A percentile compares a stretch with the other conserved stretches of the same genome.
Evolutionary conservation across 2,888 invertebrate genomes (phyloP).

Genomic region (Mythimna albipuncta): DNA sequence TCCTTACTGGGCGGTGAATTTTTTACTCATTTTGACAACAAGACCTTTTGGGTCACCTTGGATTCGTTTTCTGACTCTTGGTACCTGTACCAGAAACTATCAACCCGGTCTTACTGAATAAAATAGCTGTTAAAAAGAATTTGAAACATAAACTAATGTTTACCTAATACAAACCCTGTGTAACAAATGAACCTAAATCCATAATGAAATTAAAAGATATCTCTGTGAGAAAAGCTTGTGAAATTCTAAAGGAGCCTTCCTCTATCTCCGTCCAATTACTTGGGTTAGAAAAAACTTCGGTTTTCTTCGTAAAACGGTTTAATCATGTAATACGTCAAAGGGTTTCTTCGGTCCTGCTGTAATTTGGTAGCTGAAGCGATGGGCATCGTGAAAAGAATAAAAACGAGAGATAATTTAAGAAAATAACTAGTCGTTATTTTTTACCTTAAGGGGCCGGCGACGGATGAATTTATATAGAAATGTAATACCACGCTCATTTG

Average conservation of each 20-base stretch:
- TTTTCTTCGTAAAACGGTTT: conserved; percentile 67
- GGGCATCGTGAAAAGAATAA: conserved; percentile 15
- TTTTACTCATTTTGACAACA: too few relatives aligned
- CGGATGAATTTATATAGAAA: too few relatives aligned
- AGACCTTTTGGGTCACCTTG: too few relatives aligned
- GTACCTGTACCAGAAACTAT: too few relatives aligned
- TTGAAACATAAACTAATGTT: conserved; percentile 1
- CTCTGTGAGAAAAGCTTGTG: conserved; percentile 35
- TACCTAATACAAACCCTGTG: conserved; percentile 4
- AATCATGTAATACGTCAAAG: conserved; percentile 73
- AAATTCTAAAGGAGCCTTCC: conserved; percentile 47
- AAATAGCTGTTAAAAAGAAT: neutral
- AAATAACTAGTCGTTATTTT: conserved; percentile 10
- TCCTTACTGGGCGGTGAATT: too few relatives aligned
- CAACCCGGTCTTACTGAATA: too few relatives aligned
- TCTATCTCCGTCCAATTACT: conserved; percentile 68
- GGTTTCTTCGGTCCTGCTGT: conserved; percentile 52
- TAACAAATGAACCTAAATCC: conserved; percentile 27
- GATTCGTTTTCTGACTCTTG: too few relatives aligned
- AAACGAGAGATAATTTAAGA: conserved; percentile 16
- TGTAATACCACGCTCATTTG: too few relatives aligned
- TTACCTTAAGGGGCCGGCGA: neutral
- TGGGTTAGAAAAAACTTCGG: conserved; percentile 60
- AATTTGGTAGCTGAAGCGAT: conserved; percentile 53
- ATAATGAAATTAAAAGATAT: conserved; percentile 58